Conservation (phyloP, 2,113 vertebrate species). For the Istiophorus platypterus region DNA sequence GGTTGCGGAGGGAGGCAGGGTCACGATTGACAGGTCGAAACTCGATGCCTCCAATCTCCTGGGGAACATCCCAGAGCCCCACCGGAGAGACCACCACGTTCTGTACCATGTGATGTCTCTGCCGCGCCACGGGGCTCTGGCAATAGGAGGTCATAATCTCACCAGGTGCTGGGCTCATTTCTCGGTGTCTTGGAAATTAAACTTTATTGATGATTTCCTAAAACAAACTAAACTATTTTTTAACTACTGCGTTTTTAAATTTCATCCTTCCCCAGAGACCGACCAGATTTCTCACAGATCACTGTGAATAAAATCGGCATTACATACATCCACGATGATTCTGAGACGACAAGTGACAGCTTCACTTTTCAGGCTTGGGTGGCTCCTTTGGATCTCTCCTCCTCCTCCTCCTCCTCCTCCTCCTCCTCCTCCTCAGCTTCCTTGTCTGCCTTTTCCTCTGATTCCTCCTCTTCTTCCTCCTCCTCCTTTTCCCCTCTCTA, state of each 20-base stretch:
- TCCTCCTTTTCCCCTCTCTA: conserved; percentile 71
- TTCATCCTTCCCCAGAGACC: conserved; percentile 69
- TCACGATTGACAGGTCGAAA: conserved; percentile 87
- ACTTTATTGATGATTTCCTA: background rate
- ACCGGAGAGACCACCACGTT: conserved; percentile 83
- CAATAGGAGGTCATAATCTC: conserved; percentile 85
- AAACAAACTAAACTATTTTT: background rate
- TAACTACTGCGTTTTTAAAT: background rate
- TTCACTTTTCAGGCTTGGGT: conserved; percentile 90
- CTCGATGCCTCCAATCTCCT: conserved; percentile 91
- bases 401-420: conserved; percentile 60
- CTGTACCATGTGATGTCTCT: conserved; percentile 88
- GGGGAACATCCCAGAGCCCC: conserved; percentile 82
- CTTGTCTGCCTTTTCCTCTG: conserved; percentile 58
- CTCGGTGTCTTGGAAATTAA: background rate
- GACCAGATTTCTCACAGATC: conserved; percentile 88
- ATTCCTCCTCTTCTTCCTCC: conserved; percentile 53
- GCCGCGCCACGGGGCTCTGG: conserved; percentile 85
- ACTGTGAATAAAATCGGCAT: conserved; percentile 88
- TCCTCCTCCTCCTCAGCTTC: conserved; percentile 58
- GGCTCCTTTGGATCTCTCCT: conserved; percentile 76
- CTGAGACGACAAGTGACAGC: conserved; percentile 87
- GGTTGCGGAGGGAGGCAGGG: conserved; percentile 88
- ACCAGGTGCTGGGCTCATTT: conserved; percentile 70
- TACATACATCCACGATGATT: conserved; percentile 89